phyloP scores from a whole-genome alignment of 2,888 invertebrate genomes.

The Oxycera nigricornis region DNA sequence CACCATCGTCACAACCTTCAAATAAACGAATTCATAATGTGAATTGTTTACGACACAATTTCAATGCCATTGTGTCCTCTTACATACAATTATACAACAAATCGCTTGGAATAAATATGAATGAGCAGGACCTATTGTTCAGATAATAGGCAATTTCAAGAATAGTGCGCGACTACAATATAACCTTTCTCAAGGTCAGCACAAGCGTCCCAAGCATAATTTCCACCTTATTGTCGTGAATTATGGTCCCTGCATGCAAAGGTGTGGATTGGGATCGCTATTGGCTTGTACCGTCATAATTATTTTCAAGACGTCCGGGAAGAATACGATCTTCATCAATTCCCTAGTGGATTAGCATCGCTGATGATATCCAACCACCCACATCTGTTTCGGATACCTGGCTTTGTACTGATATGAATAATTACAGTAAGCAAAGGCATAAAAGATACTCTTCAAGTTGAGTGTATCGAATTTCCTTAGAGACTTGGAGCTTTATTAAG shows the following conservation, averaged over 20 bases:
- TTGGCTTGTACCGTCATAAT: background rate
- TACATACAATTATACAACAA: slow-evolving; percentile 10
- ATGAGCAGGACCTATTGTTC: slow-evolving; percentile 1
- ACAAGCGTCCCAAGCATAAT: slow-evolving; percentile 1
- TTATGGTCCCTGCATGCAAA: slow-evolving; percentile 11
- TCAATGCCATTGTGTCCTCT: slow-evolving; percentile 8
- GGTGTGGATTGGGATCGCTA: slow-evolving; percentile 10
- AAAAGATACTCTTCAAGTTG: slow-evolving; percentile 4
- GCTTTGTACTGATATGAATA: slow-evolving; percentile 14
- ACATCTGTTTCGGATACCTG: background rate
- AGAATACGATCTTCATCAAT: slow-evolving; percentile 34
- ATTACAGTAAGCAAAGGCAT: slow-evolving; percentile 12
- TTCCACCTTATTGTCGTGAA: slow-evolving; percentile 26
- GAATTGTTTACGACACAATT: slow-evolving; percentile 31
- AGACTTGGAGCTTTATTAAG: too few species aligned
- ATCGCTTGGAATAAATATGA: slow-evolving; percentile 24
- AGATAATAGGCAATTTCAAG: slow-evolving; percentile 16
- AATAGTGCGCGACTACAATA: slow-evolving; percentile 10
- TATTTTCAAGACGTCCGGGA: slow-evolving; percentile 2
- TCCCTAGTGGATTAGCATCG: slow-evolving; percentile 28
- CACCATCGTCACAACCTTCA: too few species aligned
- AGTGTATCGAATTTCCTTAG: slow-evolving; percentile 25
- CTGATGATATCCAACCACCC: slow-evolving; percentile 34
- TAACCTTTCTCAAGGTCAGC: slow-evolving; percentile 1
- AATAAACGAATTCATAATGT: background rate